Base-by-base conservation (phyloP, 2,888 invertebrate species). In the Imbricaverruca yamaguchii region DNA sequence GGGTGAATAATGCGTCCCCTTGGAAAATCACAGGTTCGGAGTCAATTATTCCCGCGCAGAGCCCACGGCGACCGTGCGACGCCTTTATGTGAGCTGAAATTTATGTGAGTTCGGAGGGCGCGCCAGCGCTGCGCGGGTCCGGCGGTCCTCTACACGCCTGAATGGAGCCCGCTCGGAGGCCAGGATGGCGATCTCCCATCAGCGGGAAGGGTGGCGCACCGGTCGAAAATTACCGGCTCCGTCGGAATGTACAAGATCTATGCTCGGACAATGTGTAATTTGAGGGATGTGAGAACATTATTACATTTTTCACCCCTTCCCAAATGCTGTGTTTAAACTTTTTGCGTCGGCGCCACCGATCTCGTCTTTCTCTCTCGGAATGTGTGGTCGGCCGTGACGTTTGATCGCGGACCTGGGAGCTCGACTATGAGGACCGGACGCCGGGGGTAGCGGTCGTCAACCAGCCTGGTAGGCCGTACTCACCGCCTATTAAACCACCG, bases 1-100 rank as follows among this genome's bases (percentile, higher is more conserved):
- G 21, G 18, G 12, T 55, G 74, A 74, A 74, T 55, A 55, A 74
- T 74, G 74, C 74, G 39, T 74, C 74, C 74, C 74, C 74, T 39
- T 74, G 15, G 74, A 74, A 74, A 74, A 74, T 74, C 53, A 74
- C 55, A 7, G 55, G 74, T 10, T 15, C 21, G 21, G 74, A 74
- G 74, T 74, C 74, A 21, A 53, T 55, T 53, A 74, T 55, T 74
- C 55, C 53, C 39, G 74, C 53, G 9, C 74, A 55, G 74, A 53
- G 9, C 55, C 15, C 53, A 21, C 39, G 53, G 39, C 18, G 74
- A 8, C 39, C 74, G 74, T 18, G 11, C 55, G 74, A 55, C 74
- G 74, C 74, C 21, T 55, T 55, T 74, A 53, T 74, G 74, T 21
- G 9, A 1, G 12, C 13, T 25, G 74, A 74, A 21, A 74, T 74